A percentile compares a stretch with the other conserved stretches of the same genome.
Conservation (phyloP, 2,888 invertebrate genomes). For the Notodonta ziczac region DNA sequence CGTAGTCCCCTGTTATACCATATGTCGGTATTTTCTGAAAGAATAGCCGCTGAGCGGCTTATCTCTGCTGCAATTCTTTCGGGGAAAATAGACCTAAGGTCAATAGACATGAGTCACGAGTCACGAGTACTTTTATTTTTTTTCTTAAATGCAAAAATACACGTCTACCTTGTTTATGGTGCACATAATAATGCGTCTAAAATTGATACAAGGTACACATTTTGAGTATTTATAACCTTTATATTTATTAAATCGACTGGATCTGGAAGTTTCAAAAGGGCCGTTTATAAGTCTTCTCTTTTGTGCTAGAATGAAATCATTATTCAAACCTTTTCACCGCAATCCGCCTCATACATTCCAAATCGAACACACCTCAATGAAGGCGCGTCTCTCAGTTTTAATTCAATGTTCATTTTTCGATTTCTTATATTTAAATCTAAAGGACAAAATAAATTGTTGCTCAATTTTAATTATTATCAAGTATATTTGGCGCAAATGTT, state of each 20-base stretch:
- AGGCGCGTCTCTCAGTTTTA: conserved; percentile 21
- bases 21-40: too few relatives aligned
- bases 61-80: too few relatives aligned
- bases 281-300: conserved; percentile 12
- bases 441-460: conserved; percentile 14
- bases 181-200: too few relatives aligned
- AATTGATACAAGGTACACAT: too few relatives aligned
- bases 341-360: conserved; percentile 15
- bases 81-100: too few relatives aligned
- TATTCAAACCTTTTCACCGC: conserved; percentile 26
- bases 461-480: neutral
- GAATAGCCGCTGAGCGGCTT: too few relatives aligned
- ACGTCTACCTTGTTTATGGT: too few relatives aligned
- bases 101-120: too few relatives aligned
- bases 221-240: neutral
- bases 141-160: too few relatives aligned
- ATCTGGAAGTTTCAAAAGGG: conserved; percentile 4
- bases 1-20: too few relatives aligned
- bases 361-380: conserved; percentile 16
- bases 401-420: conserved; percentile 31
- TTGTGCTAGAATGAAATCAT: conserved; percentile 12
- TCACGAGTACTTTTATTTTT: too few relatives aligned
- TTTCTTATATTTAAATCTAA: conserved; percentile 22
- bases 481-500: conserved; percentile 5
- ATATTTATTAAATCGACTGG: conserved; percentile 13